Evolutionary conservation across 92 coral and sea anemone genomes (phyloP).

Genomic region (Muricea muricata): DNA sequence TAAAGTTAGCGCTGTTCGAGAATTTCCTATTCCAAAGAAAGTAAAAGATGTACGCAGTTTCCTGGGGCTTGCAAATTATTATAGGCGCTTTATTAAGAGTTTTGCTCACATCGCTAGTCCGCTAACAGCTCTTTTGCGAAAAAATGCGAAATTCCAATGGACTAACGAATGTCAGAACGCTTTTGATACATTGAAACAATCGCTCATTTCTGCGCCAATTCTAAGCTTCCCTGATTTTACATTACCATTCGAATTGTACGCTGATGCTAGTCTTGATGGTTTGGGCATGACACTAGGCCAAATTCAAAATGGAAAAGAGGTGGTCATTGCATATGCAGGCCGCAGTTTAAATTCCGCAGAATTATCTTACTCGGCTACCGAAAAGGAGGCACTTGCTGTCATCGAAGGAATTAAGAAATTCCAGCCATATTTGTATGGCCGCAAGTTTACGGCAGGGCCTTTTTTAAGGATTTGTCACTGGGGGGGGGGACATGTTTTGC

Average conservation of each 20-base stretch:
- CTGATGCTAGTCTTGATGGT: slow-evolving; percentile 46
- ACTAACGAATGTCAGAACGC: slow-evolving; percentile 25
- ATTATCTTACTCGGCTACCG: slow-evolving; percentile 57
- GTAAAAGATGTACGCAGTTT: slow-evolving; percentile 24
- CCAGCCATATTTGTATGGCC: slow-evolving; percentile 47
- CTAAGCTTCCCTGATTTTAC: slow-evolving; percentile 32
- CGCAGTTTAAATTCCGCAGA: slow-evolving; percentile 59
- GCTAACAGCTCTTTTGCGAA: slow-evolving; percentile 6
- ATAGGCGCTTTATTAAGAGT: slow-evolving; percentile 6
- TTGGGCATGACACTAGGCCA: slow-evolving; percentile 58
- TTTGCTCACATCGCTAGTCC: slow-evolving; percentile 18
- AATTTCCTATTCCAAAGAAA: slow-evolving; percentile 48
- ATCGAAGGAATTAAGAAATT: slow-evolving; percentile 38
- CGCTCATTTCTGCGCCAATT: slow-evolving; percentile 28
- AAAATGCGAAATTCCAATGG: slow-evolving; percentile 29
- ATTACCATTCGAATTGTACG: background rate
- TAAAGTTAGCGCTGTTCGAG: slow-evolving; percentile 54
- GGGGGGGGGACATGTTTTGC: too few species aligned
- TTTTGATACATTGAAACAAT: slow-evolving; percentile 24
- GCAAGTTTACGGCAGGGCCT: slow-evolving; percentile 34
- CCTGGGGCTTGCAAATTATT: slow-evolving; percentile 18
- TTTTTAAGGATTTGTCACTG: too few species aligned
- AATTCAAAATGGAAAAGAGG: slow-evolving; percentile 53
- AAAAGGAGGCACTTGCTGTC: slow-evolving; percentile 62
- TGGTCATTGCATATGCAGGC: slow-evolving; percentile 63